Conservation (phyloP, 35 echinoderm and acorn worm genomes). For the Chiridota heheva region DNA sequence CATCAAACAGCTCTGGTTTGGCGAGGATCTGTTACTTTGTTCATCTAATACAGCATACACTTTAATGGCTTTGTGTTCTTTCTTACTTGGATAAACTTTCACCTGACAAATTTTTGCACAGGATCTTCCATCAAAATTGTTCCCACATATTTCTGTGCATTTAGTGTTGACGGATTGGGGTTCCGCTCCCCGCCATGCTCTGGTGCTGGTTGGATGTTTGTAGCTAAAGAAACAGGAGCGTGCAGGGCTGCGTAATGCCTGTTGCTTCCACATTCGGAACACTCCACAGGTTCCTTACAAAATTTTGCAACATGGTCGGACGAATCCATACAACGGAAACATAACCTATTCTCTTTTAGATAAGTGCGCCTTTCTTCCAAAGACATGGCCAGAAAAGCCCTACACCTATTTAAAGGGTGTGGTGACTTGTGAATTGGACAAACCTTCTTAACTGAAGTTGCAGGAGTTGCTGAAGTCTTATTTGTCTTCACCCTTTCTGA, state of each 20-base stretch:
- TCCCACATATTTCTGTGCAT: slow-evolving; percentile 29
- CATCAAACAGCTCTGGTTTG: slow-evolving; percentile 16
- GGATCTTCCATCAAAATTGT: slow-evolving; percentile 17
- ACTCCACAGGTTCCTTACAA: neutral
- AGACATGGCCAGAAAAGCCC: slow-evolving; percentile 29
- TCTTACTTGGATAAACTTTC: slow-evolving; percentile 13
- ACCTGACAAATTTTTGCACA: slow-evolving; percentile 49
- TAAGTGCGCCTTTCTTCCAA: neutral
- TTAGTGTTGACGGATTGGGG: slow-evolving; percentile 1
- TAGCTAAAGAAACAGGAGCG: neutral
- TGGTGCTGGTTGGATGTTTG: neutral
- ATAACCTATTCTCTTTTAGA: slow-evolving; percentile 7
- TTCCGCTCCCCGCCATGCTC: neutral
- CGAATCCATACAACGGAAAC: neutral
- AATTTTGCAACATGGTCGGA: neutral
- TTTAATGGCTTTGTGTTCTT: slow-evolving; percentile 12
- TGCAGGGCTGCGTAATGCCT: neutral
- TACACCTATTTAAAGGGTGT: slow-evolving; percentile 40
- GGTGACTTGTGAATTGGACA: slow-evolving; percentile 55
- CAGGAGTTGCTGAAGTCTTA: neutral
- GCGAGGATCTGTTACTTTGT: slow-evolving; percentile 56
- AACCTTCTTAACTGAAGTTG: neutral
- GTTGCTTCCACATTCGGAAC: neutral
- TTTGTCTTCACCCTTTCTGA: neutral
- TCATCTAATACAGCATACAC: slow-evolving; percentile 69